Conservation (phyloP, 2,888 invertebrate genomes). For the Lithosia quadra region DNA sequence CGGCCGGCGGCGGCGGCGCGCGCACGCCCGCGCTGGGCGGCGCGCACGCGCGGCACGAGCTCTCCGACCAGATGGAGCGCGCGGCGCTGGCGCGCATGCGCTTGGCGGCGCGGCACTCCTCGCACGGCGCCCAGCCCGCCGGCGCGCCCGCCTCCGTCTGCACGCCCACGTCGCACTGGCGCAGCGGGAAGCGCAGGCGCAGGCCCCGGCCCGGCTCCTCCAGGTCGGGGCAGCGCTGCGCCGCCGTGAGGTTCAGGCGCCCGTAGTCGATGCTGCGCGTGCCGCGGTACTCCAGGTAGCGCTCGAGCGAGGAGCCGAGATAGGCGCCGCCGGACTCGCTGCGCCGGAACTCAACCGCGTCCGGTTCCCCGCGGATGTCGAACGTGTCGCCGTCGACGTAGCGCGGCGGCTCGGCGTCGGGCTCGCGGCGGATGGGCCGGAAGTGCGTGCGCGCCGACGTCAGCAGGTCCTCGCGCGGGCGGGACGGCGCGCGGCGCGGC, state of each 20-base stretch:
- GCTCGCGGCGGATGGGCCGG: conserved; percentile 90
- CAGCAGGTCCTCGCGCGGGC: conserved; percentile 89
- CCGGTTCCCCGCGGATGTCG: conserved; percentile 88
- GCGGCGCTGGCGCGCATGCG: conserved; percentile 73
- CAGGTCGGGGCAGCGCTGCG: conserved; percentile 72
- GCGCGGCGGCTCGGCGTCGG: conserved; percentile 67
- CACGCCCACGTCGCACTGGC: conserved; percentile 69
- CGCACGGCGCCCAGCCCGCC: conserved; percentile 59
- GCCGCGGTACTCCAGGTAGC: conserved; percentile 85
- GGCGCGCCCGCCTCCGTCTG: conserved; percentile 62
- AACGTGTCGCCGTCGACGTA: conserved; percentile 92
- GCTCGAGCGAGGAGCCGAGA: conserved; percentile 82
- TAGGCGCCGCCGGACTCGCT: conserved; percentile 89
- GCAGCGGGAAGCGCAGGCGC: conserved; percentile 89
- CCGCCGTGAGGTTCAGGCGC: conserved; percentile 70
- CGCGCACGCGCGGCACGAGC: conserved; percentile 66
- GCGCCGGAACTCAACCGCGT: conserved; percentile 89
- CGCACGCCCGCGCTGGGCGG: conserved; percentile 48
- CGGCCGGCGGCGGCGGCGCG: conserved; percentile 49
- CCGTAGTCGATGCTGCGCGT: conserved; percentile 75
- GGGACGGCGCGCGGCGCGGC: conserved; percentile 45
- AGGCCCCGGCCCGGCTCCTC: conserved; percentile 80
- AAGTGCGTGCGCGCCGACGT: conserved; percentile 94
- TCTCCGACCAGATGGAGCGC: conserved; percentile 62
- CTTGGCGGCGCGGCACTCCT: conserved; percentile 74